phyloP scores from a whole-genome alignment of 2,888 invertebrate species.

The Xestia xanthographa region DNA sequence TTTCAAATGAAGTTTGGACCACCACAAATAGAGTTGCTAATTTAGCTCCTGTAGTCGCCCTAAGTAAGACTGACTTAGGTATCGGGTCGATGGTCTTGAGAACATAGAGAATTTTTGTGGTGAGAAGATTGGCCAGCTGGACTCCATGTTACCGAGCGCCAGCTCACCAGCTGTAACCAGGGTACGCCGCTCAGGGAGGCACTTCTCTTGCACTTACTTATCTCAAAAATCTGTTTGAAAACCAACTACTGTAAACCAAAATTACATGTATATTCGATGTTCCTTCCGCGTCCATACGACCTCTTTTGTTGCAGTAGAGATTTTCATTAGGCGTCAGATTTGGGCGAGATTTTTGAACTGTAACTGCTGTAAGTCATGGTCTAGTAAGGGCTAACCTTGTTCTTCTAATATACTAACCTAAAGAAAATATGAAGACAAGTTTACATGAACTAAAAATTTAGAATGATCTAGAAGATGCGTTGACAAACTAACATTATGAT shows the following conservation, averaged over 20 bases:
- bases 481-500: neutral
- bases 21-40: no score
- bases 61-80: neutral
- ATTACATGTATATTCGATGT: neutral
- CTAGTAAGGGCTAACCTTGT: no score
- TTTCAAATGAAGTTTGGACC: no score
- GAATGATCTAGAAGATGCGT: conserved; percentile 2
- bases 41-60: no score
- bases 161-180: neutral
- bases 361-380: neutral
- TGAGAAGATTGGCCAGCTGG: neutral
- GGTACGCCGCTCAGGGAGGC: no score
- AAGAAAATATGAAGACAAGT: neutral
- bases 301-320: neutral
- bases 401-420: neutral
- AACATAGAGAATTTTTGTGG: neutral
- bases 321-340: neutral
- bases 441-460: neutral
- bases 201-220: no score
- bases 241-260: no score
- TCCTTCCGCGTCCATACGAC: neutral
- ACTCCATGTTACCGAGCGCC: neutral
- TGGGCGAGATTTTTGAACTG: neutral
- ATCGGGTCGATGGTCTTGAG: neutral
- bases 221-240: no score